Evolutionary conservation across 2,113 vertebrate genomes (phyloP), one percentile per base, ranked within the genome.

Genomic region (Corydoras maculifer): DNA sequence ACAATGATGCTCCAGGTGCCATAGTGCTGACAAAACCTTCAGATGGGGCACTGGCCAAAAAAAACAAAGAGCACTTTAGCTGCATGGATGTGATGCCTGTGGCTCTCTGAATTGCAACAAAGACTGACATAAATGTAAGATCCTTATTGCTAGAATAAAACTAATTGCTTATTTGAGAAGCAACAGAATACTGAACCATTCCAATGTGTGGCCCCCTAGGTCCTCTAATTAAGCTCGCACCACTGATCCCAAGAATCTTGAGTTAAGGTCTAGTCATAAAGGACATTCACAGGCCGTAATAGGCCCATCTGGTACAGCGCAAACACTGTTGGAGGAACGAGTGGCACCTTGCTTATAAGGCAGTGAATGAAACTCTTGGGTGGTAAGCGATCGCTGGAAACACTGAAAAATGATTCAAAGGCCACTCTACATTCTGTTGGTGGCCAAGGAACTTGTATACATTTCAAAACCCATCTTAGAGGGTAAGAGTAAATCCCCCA

Each of bases 1-100:
- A 90, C 89, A 91, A 91, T 89, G 87, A 89, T 90, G 88, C 85
- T 90, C 89, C 90, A 91, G 90, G 89, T 91, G 89, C 88, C 84
- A 79, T 84, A 84, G 85, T 83, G 85, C 86, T 84, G 74, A 79
- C 82, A 84, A 83, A 85, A 81, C 81, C 61, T 84, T 82, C 79
- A 86, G 83, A 86, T 84, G 81, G 86, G 80, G 78, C 80, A 82
- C 84, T 86, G 88, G 82, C 85, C 35, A 86, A 77, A 78, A 69
- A 85, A 88, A 88, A 25, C 18, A 25, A 91, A 89, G 35, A 43
- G 76, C 85, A 89, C 89, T 91, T 89, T 84, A 91, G 84, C 87
- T 86, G 84, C 87, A 86, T 74, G 84, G 86, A 86, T 85, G 87
- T 89, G 87, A 88, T 89, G 87, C 86, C 87, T 86, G 86, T 84